Conservation (phyloP, 2,888 invertebrate species). For the Andrena bicolor region DNA sequence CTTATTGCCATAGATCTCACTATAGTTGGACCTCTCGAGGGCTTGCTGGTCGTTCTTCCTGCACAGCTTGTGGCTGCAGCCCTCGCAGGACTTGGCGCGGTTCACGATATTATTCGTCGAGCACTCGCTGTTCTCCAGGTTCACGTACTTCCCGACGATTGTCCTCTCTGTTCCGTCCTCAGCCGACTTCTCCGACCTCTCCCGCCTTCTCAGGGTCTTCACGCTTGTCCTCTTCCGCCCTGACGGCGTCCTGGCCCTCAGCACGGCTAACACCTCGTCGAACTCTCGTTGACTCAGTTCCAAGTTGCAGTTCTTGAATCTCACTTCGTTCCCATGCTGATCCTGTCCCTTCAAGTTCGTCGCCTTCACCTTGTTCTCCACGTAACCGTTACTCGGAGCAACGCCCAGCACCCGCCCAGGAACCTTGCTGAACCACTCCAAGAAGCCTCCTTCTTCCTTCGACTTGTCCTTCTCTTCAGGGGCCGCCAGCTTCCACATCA, state of each 20-base stretch:
- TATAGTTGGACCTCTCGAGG: constrained; percentile 40
- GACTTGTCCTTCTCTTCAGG: constrained; percentile 75
- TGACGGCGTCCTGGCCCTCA: constrained; percentile 81
- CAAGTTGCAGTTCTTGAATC: constrained; percentile 82
- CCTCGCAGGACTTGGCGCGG: constrained; percentile 57
- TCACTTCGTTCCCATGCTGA: constrained; percentile 67
- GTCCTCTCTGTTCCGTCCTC: constrained; percentile 50
- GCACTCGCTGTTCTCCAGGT: constrained; percentile 46
- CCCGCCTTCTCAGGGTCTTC: constrained; percentile 71
- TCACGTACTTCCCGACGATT: constrained; percentile 30
- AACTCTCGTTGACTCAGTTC: constrained; percentile 84
- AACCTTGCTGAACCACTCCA: constrained; percentile 80
- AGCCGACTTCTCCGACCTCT: constrained; percentile 60
- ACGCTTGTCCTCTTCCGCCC: constrained; percentile 72
- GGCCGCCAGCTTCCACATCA: constrained; percentile 79
- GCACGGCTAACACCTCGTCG: constrained; percentile 84
- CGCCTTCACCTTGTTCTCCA: constrained; percentile 61
- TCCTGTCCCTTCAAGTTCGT: constrained; percentile 62
- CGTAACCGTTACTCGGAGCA: constrained; percentile 71
- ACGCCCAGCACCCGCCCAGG: constrained; percentile 79
- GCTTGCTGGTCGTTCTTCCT: constrained; percentile 63
- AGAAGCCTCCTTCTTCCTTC: constrained; percentile 77
- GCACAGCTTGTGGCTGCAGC: constrained; percentile 62
- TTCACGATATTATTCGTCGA: constrained; percentile 41
- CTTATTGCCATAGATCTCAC: constrained; percentile 60